Conservation (phyloP, 2,113 vertebrate genomes). For the Oncorhynchus masou region DNA sequence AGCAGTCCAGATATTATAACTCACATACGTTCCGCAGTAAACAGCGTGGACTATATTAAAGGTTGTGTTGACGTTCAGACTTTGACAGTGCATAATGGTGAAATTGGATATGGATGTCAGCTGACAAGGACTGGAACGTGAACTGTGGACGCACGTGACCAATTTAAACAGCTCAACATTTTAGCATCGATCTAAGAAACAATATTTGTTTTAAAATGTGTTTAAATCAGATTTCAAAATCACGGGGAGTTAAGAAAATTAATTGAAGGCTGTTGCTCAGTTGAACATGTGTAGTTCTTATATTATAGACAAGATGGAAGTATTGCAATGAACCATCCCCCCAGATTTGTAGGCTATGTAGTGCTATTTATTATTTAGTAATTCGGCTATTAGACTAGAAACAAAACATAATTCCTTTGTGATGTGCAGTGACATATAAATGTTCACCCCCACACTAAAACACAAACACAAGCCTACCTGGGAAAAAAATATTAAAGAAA, state of each 20-base stretch:
- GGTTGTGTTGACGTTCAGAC: no score
- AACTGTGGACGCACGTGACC: not conserved
- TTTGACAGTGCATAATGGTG: not conserved
- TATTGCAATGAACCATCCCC: not conserved
- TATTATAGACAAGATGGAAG: constrained; percentile 6
- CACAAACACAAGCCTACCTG: not conserved
- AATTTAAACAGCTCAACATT: not conserved
- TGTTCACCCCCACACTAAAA: no score
- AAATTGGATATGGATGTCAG: not conserved
- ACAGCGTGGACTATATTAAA: not conserved
- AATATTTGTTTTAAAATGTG: not conserved
- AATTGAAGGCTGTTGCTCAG: not conserved
- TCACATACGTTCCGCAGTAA: not conserved
- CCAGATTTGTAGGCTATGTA: no score
- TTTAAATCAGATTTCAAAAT: not conserved
- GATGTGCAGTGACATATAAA: no score
- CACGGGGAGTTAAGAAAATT: not conserved
- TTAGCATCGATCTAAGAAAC: no score
- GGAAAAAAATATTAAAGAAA: not conserved
- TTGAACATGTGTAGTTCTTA: not conserved
- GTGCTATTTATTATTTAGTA: no score
- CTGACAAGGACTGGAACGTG: not conserved
- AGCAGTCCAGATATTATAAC: not conserved
- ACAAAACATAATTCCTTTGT: no score
- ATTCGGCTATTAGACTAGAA: no score